These are phyloP conservation scores for Oceanodroma leucorhoa DNA, from an alignment of 2,797 vertebrate species.

Conservation along the genomic window DNA sequence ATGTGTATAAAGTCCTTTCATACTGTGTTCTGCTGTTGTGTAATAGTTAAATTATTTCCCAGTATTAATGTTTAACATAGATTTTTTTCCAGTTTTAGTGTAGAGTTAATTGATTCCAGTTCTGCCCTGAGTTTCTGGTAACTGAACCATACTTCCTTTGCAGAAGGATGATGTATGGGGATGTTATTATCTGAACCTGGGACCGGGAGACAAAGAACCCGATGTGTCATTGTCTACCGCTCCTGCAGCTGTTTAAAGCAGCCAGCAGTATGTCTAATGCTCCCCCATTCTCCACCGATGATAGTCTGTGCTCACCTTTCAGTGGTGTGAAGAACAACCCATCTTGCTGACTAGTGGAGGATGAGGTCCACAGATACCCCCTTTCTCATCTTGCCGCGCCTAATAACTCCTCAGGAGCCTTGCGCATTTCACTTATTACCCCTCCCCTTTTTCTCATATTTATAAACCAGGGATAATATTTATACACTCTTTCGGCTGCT, in stretches of 20 bases:
- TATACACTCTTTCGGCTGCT: not conserved
- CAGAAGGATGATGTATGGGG: not conserved
- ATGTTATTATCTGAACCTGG: not conserved
- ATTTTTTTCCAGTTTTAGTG: not conserved
- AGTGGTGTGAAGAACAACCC: not conserved
- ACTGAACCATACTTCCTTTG: not conserved
- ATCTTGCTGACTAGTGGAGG: not conserved
- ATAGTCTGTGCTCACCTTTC: not conserved
- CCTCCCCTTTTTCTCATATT: not conserved
- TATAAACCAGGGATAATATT: not conserved
- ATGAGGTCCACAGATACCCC: not conserved
- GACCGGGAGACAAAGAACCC: not conserved
- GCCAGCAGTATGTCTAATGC: not conserved
- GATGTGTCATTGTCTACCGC: fast-evolving
- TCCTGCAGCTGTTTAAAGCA: not conserved
- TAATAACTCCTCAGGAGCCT: not conserved
- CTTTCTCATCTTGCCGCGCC: not conserved
- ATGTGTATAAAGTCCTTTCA: not conserved
- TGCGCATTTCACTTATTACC: not conserved
- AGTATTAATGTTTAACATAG: conserved; percentile 42
- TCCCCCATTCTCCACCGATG: not conserved
- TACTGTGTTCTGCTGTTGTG: not conserved
- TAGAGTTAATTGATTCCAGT: not conserved
- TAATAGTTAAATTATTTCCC: conserved; percentile 3
- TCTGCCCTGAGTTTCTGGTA: not conserved